These are phyloP conservation scores for Pseudotriccus pelzelni DNA, from an alignment of 2,797 vertebrate species.

Conservation along the genomic window DNA sequence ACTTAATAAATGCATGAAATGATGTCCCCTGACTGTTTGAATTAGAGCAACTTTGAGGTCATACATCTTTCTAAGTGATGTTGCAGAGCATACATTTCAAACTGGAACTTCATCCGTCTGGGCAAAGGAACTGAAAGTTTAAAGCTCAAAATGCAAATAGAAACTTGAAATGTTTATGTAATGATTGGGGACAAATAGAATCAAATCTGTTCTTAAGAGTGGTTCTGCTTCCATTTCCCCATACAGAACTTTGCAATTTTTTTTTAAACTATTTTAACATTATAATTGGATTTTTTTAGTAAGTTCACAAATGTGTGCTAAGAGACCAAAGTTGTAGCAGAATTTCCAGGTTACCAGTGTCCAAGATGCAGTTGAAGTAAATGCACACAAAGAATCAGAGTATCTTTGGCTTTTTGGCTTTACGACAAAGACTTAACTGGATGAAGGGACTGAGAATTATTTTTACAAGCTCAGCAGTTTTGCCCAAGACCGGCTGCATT, in stretches of 20 bases:
- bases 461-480: slow-evolving; percentile 1
- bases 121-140: neutral
- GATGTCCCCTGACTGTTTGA: neutral
- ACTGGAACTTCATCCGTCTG: neutral
- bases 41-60: neutral
- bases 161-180: neutral
- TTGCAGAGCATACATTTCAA: neutral
- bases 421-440: neutral
- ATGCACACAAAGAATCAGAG: neutral
- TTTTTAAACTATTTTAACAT: neutral
- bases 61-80: neutral
- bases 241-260: neutral
- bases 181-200: neutral
- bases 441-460: neutral
- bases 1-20: neutral
- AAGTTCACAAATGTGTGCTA: neutral
- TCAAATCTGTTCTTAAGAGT: neutral
- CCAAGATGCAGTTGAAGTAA: neutral
- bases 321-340: neutral
- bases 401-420: neutral
- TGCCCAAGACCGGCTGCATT: neutral
- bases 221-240: neutral
- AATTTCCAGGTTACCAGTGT: neutral
- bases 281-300: neutral
- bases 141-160: neutral